phyloP scores from a whole-genome alignment of 1,140 invertebrate genomes.

The Philaenus spumarius region DNA sequence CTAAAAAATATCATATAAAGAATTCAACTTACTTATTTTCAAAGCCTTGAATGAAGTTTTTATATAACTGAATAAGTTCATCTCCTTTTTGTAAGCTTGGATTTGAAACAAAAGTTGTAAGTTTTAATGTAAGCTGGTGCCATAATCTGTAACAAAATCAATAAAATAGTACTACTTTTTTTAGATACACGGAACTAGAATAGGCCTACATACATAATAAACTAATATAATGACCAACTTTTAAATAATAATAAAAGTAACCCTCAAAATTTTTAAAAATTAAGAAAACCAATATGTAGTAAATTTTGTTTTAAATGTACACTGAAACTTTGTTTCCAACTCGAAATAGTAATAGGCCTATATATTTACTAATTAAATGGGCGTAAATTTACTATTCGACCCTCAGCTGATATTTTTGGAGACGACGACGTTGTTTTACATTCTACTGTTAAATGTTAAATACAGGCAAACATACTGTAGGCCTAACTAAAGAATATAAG shows the following conservation, averaged over 20 bases:
- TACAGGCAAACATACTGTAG: too few relatives aligned
- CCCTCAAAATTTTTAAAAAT: constrained; percentile 10
- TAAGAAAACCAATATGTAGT: constrained; percentile 25
- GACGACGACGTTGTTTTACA: too few relatives aligned
- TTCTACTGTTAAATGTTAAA: too few relatives aligned
- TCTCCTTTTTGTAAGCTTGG: constrained; percentile 69
- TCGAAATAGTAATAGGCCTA: too few relatives aligned
- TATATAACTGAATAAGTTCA: constrained; percentile 79
- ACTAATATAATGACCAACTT: not conserved
- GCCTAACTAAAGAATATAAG: too few relatives aligned
- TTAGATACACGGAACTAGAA: not conserved
- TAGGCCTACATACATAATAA: not conserved
- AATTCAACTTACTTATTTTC: constrained; percentile 95
- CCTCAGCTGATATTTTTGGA: too few relatives aligned
- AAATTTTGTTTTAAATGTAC: too few relatives aligned
- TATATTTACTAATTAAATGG: too few relatives aligned
- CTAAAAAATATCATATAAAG: too few relatives aligned
- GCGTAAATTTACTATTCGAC: too few relatives aligned
- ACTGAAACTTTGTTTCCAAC: too few relatives aligned
- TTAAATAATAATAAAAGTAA: not conserved
- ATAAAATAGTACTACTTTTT: not conserved
- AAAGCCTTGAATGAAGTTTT: constrained; percentile 86
- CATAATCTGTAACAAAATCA: constrained; percentile 61
- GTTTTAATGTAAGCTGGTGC: constrained; percentile 90
- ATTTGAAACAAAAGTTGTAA: constrained; percentile 75